Evolutionary conservation across 2,113 vertebrate genomes (phyloP).

Genomic region (Synchiropus splendidus): DNA sequence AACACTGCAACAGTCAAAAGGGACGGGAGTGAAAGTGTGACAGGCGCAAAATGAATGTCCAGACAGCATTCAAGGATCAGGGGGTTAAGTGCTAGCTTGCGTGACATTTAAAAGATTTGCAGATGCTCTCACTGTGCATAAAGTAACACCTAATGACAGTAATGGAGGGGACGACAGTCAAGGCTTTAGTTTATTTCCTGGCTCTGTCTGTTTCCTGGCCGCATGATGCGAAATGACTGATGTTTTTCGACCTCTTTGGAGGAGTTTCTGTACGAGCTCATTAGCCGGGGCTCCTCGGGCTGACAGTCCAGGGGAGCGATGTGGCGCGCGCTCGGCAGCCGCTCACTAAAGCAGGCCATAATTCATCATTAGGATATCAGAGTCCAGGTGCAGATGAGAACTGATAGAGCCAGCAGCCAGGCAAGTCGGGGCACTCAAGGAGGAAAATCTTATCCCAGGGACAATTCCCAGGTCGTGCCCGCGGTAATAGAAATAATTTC

Average conservation of each 20-base stretch:
- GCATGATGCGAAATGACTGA: conserved; percentile 50
- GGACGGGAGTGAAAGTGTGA: too few relatives aligned
- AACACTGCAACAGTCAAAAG: too few relatives aligned
- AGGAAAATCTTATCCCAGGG: conserved; percentile 93
- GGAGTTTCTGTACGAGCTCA: conserved; percentile 71
- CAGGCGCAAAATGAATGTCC: too few relatives aligned
- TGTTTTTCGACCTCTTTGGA: conserved; percentile 14
- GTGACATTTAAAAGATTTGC: background rate
- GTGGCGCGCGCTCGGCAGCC: conserved; percentile 76
- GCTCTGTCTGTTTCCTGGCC: background rate
- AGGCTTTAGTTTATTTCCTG: too few relatives aligned
- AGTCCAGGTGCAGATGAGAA: conserved; percentile 96
- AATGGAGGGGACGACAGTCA: too few relatives aligned
- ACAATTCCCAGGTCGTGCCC: conserved; percentile 88
- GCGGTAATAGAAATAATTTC: conserved; percentile 96
- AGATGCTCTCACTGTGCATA: background rate
- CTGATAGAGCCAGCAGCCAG: conserved; percentile 88
- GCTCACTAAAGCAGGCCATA: conserved; percentile 81
- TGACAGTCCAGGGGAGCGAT: conserved; percentile 81
- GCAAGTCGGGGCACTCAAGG: conserved; percentile 73
- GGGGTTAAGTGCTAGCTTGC: background rate
- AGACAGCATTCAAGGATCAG: too few relatives aligned
- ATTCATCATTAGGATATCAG: conserved; percentile 98
- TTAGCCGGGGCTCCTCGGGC: conserved; percentile 74
- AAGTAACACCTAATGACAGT: too few relatives aligned